These are phyloP conservation scores for Hycleus cichorii DNA, from an alignment of 1,140 invertebrate genomes.

Conservation along the genomic window DNA sequence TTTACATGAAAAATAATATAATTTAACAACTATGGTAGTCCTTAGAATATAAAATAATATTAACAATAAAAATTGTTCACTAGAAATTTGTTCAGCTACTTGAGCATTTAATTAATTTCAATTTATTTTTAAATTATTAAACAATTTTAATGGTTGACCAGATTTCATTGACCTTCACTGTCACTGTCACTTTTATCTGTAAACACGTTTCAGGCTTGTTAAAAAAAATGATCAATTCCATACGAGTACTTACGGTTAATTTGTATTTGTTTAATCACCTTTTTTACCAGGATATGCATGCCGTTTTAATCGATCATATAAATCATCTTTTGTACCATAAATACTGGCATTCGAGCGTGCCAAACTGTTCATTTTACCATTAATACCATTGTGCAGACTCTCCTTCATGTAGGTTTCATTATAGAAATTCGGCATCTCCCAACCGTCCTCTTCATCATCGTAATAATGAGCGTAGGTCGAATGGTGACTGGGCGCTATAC, in stretches of 20 bases:
- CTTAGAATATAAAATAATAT: conserved; percentile 8
- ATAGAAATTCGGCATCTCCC: conserved; percentile 97
- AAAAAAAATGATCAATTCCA: background rate
- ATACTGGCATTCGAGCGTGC: conserved; percentile 87
- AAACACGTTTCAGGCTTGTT: conserved; percentile 40
- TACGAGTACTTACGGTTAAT: background rate
- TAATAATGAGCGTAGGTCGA: conserved; percentile 94
- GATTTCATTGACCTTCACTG: conserved; percentile 66
- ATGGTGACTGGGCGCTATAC: conserved; percentile 89
- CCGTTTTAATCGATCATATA: conserved; percentile 90
- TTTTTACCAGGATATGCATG: conserved; percentile 95
- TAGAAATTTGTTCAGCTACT: conserved; percentile 27
- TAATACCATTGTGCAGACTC: conserved; percentile 68
- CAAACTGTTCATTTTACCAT: conserved; percentile 80
- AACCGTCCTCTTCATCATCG: conserved; percentile 89
- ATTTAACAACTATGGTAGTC: conserved; percentile 20
- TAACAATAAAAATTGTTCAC: conserved; percentile 22
- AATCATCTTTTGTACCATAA: conserved; percentile 91
- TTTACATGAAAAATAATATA: background rate
- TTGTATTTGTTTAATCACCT: conserved; percentile 50
- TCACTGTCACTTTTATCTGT: conserved; percentile 87
- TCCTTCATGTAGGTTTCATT: conserved; percentile 96
- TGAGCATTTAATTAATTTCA: conserved; percentile 16
- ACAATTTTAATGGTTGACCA: conserved; percentile 22
- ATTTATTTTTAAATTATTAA: too few species aligned